phyloP scores from a whole-genome alignment of 2,113 vertebrate genomes.

The Phylloscopus trochilus region DNA sequence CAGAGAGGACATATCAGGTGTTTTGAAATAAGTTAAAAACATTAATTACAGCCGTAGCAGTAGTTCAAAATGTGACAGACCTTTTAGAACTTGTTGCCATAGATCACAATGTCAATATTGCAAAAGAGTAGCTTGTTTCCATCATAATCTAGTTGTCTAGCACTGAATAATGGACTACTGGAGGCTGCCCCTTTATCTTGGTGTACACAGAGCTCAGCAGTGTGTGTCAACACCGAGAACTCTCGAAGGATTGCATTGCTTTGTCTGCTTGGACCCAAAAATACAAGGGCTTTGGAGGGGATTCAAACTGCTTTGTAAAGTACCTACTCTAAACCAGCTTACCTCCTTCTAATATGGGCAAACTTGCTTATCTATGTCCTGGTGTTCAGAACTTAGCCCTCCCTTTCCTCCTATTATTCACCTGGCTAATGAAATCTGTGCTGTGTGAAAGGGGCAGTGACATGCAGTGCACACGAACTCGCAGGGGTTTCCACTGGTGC shows the following conservation, averaged over 20 bases:
- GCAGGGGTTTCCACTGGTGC: background rate
- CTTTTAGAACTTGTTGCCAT: background rate
- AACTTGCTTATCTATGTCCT: slow-evolving; percentile 33
- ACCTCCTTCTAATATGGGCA: background rate
- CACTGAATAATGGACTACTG: slow-evolving; percentile 51
- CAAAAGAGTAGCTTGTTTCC: slow-evolving; percentile 26
- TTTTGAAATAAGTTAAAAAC: background rate
- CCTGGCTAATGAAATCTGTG: slow-evolving; percentile 1
- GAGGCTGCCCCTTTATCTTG: slow-evolving; percentile 32
- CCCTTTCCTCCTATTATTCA: slow-evolving; percentile 59
- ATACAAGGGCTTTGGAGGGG: background rate
- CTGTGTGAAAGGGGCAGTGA: background rate
- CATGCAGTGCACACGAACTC: background rate
- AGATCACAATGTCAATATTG: slow-evolving; percentile 24
- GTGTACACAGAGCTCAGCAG: background rate
- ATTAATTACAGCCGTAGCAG: background rate
- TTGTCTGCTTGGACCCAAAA: slow-evolving; percentile 29
- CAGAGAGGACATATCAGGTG: background rate
- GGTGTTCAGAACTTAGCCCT: slow-evolving; percentile 11
- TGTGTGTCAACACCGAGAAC: slow-evolving; percentile 23
- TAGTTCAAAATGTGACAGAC: background rate
- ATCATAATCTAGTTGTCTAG: slow-evolving; percentile 27
- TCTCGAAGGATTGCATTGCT: slow-evolving; percentile 25
- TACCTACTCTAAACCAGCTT: background rate
- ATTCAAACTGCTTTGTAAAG: slow-evolving; percentile 15